A percentile compares a stretch with the other conserved stretches of the same genome.
phyloP scores from a whole-genome alignment of 2,888 invertebrate species.

The Allophyes oxyacanthae region DNA sequence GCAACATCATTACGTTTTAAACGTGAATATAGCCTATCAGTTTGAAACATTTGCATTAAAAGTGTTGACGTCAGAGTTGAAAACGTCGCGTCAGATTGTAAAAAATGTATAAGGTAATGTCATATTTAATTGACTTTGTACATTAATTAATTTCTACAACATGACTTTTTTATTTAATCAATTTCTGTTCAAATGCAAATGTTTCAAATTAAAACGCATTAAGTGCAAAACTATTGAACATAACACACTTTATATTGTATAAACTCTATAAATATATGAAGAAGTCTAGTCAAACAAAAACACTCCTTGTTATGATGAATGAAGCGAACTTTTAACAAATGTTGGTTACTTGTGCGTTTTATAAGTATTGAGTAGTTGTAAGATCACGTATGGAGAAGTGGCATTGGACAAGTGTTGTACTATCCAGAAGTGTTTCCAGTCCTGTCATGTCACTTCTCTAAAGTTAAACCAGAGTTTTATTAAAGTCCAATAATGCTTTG shows the following conservation, averaged over 20 bases:
- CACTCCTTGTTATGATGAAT: constrained; percentile 17
- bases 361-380: constrained; percentile 34
- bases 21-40: constrained; percentile 26
- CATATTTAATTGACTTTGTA: constrained; percentile 26
- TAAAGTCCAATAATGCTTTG: constrained; percentile 36
- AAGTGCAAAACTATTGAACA: constrained; percentile 7
- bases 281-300: constrained; percentile 38
- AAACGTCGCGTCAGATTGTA: constrained; percentile 8
- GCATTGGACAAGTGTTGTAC: constrained; percentile 8
- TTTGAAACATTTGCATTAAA: constrained; percentile 36
- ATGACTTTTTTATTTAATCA: not conserved
- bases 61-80: not conserved
- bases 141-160: constrained; percentile 24
- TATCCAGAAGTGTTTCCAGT: not conserved
- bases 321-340: constrained; percentile 41
- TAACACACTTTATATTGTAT: too few relatives aligned
- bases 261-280: constrained; percentile 23
- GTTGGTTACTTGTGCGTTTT: constrained; percentile 72
- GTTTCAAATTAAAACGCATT: constrained; percentile 30
- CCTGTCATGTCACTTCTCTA: constrained; percentile 11
- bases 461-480: constrained; percentile 1
- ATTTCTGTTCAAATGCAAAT: constrained; percentile 14
- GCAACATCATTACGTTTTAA: constrained; percentile 50
- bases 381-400: constrained; percentile 18
- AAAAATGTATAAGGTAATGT: constrained; percentile 13